These are phyloP conservation scores for Morinoia aosen DNA, from an alignment of 2,888 invertebrate genomes.

Conservation along the genomic window DNA sequence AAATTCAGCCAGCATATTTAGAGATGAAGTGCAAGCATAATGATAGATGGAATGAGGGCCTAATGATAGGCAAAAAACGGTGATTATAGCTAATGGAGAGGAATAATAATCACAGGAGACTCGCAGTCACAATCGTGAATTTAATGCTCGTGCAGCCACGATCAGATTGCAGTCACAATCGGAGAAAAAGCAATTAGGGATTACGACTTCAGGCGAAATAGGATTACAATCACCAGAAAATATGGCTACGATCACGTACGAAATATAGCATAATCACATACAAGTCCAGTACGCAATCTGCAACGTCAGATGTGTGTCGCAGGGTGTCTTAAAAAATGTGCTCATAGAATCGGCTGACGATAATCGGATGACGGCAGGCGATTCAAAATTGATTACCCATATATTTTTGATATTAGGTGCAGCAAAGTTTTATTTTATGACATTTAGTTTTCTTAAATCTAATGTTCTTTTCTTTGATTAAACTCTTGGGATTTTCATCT, in stretches of 20 bases:
- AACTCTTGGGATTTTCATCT: no score
- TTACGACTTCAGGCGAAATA: background rate
- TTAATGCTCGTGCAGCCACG: no score
- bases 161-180: background rate
- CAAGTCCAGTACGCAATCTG: no score
- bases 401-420: no score
- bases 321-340: no score
- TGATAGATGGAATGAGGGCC: background rate
- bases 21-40: background rate
- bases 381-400: no score
- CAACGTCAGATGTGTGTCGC: no score
- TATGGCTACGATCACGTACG: background rate
- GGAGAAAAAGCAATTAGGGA: background rate
- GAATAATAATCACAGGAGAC: background rate
- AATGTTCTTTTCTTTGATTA: no score
- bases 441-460: no score
- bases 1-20: background rate
- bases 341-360: no score
- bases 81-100: background rate
- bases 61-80: background rate
- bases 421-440: no score
- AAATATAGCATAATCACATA: background rate
- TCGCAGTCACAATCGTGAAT: background rate
- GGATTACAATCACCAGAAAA: background rate
- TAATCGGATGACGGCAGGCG: no score